These are phyloP conservation scores for Drosophila ohnishii DNA, from an alignment of 1,140 invertebrate genomes.

Conservation along the genomic window DNA sequence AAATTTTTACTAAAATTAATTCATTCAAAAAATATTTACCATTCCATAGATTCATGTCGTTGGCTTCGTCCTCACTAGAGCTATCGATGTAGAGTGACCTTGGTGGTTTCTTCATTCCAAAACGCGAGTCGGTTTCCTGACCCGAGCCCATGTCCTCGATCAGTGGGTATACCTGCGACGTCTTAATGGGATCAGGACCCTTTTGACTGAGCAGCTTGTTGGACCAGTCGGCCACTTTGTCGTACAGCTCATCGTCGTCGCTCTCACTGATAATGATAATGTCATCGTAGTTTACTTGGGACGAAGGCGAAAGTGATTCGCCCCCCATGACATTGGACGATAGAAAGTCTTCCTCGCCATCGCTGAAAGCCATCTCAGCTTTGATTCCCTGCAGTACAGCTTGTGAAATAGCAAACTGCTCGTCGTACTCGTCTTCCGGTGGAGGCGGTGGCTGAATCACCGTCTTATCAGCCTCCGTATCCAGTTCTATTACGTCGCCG, in stretches of 20 bases:
- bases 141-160: constrained; percentile 2
- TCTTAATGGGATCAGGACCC: constrained; percentile 2
- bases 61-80: constrained; percentile 20
- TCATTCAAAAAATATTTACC: constrained; percentile 1
- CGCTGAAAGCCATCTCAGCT: constrained; percentile 55
- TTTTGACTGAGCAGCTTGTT: constrained; percentile 64
- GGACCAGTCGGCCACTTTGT: constrained; percentile 69
- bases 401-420: constrained; percentile 56
- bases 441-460: not conserved
- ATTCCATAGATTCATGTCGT: too few species aligned
- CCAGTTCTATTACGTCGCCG: constrained; percentile 58
- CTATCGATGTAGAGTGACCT: constrained; percentile 23
- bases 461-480: not conserved
- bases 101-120: not conserved
- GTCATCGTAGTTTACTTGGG: constrained; percentile 38
- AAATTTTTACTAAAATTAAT: not conserved
- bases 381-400: constrained; percentile 66
- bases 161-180: constrained; percentile 54
- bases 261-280: constrained; percentile 44
- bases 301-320: not conserved
- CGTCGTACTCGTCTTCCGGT: constrained; percentile 44
- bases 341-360: constrained; percentile 16
- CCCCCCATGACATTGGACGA: not conserved
- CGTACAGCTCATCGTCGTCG: constrained; percentile 61
- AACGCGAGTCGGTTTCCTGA: not conserved